phyloP scores from a whole-genome alignment of 2,113 vertebrate species.

The Psilopogon haemacephalus region DNA sequence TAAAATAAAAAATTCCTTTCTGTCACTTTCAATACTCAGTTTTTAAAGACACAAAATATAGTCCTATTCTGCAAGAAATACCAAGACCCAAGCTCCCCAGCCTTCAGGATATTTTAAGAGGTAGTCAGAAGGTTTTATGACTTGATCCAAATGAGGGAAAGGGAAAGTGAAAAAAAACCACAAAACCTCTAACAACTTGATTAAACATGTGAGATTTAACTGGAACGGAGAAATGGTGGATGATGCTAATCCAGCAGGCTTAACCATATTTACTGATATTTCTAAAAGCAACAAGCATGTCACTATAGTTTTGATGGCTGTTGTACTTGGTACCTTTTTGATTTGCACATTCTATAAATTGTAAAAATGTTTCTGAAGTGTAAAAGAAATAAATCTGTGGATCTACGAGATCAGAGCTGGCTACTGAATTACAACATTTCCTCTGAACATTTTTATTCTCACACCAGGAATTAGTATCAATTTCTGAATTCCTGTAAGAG shows the following conservation, averaged over 20 bases:
- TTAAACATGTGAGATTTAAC: not conserved
- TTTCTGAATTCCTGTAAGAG: not conserved
- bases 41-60: not conserved
- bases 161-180: not conserved
- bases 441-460: not conserved
- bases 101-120: not conserved
- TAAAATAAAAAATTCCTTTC: not conserved
- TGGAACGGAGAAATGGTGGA: not conserved
- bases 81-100: not conserved
- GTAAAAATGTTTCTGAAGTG: not conserved
- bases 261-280: not conserved
- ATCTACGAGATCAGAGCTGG: not conserved
- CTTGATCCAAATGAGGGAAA: not conserved
- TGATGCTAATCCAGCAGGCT: not conserved
- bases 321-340: not conserved
- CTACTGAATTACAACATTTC: not conserved
- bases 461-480: not conserved
- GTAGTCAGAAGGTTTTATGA: not conserved
- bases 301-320: not conserved
- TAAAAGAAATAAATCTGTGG: not conserved
- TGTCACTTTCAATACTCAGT: not conserved
- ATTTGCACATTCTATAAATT: not conserved
- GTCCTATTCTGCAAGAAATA: not conserved
- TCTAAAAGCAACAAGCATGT: not conserved
- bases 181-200: not conserved